phyloP scores from a whole-genome alignment of 2,113 vertebrate species.

The Colaptes auratus region DNA sequence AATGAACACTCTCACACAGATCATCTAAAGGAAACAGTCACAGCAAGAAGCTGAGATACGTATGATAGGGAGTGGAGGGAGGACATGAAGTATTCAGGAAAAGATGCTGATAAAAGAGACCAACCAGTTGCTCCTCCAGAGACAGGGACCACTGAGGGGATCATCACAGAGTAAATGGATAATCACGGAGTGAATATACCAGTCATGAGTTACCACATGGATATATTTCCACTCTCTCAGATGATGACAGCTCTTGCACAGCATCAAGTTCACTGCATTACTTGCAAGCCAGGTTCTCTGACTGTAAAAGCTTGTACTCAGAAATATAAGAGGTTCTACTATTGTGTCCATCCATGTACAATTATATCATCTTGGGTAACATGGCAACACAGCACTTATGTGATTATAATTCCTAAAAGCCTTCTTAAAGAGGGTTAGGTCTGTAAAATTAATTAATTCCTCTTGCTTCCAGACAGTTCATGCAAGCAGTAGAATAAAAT shows the following conservation, averaged over 20 bases:
- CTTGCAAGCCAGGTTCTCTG: not conserved
- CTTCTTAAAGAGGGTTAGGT: constrained; percentile 30
- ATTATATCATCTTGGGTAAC: not conserved
- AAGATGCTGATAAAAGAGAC: not conserved
- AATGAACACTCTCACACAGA: not conserved
- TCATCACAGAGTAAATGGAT: not conserved
- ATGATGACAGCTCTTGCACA: not conserved
- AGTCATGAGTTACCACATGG: not conserved
- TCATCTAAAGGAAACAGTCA: not conserved
- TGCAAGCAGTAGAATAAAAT: not conserved
- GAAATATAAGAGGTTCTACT: not conserved
- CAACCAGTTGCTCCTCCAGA: not conserved
- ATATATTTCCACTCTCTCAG: not conserved
- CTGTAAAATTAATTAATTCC: constrained; percentile 30
- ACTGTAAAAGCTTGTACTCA: not conserved
- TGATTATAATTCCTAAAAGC: constrained; percentile 6
- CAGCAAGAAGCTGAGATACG: not conserved
- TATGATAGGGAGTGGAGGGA: not conserved
- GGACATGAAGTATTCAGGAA: not conserved
- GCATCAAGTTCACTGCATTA: not conserved
- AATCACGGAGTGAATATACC: not conserved
- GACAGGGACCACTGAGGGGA: not conserved
- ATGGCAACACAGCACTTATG: not conserved
- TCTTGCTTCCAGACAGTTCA: not conserved
- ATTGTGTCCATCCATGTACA: not conserved